phyloP scores from a whole-genome alignment of 35 echinoderm and acorn worm genomes.

The Apostichopus parvimensis region DNA sequence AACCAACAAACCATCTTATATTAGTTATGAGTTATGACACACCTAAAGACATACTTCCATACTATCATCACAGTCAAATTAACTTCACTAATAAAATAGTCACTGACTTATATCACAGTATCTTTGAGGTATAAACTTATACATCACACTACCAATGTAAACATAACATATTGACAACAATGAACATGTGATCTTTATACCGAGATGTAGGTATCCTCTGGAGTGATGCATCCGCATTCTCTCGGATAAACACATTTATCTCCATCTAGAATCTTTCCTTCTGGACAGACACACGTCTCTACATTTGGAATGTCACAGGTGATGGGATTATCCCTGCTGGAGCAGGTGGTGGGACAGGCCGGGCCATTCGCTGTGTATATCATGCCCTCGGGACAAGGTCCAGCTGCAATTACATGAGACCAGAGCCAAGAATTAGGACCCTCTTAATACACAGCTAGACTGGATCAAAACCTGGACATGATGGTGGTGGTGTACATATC shows the following conservation, averaged over 20 bases:
- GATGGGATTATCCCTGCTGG: constrained; percentile 3
- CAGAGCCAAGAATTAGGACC: too few species aligned
- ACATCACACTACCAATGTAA: too few species aligned
- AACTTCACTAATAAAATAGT: too few species aligned
- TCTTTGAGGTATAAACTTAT: neutral
- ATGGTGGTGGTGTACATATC: too few species aligned
- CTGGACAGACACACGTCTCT: constrained; percentile 68
- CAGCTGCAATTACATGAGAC: neutral
- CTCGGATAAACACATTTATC: constrained; percentile 59
- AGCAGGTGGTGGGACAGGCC: neutral
- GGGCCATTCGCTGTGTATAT: neutral
- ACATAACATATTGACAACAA: too few species aligned
- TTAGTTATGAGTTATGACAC: too few species aligned
- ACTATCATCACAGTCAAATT: too few species aligned
- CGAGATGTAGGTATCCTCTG: constrained; percentile 31
- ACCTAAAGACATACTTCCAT: too few species aligned
- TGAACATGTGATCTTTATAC: neutral
- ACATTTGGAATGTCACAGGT: neutral
- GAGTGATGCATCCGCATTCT: constrained; percentile 61
- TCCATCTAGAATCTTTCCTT: constrained; percentile 61
- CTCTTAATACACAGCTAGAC: too few species aligned
- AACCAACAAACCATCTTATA: too few species aligned
- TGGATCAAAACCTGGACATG: too few species aligned
- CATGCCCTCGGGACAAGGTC: neutral
- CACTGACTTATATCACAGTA: neutral